Conservation (phyloP, 2,888 invertebrate genomes). For the Diabrotica balteata region DNA sequence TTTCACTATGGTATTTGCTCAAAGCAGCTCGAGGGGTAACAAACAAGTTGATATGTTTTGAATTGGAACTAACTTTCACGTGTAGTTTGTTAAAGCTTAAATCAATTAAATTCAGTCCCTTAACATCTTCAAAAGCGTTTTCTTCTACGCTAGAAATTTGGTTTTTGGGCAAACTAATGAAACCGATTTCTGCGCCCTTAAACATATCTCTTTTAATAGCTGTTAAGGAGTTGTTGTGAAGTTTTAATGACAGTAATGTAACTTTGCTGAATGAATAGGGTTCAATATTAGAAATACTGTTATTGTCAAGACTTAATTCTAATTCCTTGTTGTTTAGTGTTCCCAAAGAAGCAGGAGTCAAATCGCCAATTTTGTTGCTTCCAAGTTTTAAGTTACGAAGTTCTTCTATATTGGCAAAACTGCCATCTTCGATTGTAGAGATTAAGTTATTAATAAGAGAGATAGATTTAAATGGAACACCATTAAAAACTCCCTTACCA, state of each 20-base stretch:
- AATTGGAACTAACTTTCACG: not conserved
- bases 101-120: not conserved
- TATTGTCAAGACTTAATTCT: not conserved
- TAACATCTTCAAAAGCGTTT: conserved; percentile 3
- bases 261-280: not conserved
- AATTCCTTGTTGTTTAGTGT: not conserved
- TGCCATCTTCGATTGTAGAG: not conserved
- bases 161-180: conserved; percentile 1
- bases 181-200: not conserved
- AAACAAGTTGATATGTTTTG: not conserved
- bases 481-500: not conserved
- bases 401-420: not conserved
- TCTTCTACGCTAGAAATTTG: not conserved
- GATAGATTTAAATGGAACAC: not conserved
- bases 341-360: not conserved
- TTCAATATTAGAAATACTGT: not conserved
- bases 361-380: conserved; percentile 2
- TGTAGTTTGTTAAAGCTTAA: conserved; percentile 1
- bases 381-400: not conserved
- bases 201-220: not conserved
- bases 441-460: not conserved
- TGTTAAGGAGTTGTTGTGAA: conserved; percentile 1
- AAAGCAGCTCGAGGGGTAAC: not conserved
- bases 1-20: not conserved
- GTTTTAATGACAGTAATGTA: not conserved